Evolutionary conservation across 2,797 vertebrate genomes (phyloP).

Genomic region (Pteronotus mesoamericanus): DNA sequence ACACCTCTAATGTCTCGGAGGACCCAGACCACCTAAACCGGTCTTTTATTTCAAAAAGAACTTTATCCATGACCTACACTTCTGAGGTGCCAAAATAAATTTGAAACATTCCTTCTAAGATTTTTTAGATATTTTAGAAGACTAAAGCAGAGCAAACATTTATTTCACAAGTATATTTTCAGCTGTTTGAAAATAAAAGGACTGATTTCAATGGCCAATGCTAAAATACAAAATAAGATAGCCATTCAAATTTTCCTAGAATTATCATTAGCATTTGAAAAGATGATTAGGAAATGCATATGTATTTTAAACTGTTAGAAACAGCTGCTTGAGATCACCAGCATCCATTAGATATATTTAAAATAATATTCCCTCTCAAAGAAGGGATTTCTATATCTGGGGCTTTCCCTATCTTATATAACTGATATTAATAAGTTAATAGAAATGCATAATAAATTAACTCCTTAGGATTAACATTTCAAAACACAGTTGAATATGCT

Average conservation of each 20-base stretch:
- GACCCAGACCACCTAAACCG: background rate
- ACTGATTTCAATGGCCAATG: background rate
- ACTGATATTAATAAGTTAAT: background rate
- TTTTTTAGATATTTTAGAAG: background rate
- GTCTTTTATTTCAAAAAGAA: background rate
- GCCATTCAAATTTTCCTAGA: background rate
- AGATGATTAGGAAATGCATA: background rate
- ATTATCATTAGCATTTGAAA: background rate
- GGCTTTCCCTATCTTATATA: background rate
- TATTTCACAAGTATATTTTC: background rate
- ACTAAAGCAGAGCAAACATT: background rate
- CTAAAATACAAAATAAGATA: background rate
- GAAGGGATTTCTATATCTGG: background rate
- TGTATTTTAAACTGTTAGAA: background rate
- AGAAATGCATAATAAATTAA: background rate
- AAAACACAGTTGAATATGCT: constrained; percentile 15
- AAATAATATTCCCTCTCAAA: background rate
- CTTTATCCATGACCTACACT: background rate
- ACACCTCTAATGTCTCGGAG: background rate
- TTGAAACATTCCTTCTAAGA: background rate
- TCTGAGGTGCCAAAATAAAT: background rate
- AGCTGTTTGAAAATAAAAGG: background rate
- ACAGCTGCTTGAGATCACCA: background rate
- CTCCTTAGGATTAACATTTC: background rate
- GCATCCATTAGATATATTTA: background rate